These are phyloP conservation scores for Miichthys miiuy DNA, from an alignment of 2,797 vertebrate genomes.

Conservation along the genomic window DNA sequence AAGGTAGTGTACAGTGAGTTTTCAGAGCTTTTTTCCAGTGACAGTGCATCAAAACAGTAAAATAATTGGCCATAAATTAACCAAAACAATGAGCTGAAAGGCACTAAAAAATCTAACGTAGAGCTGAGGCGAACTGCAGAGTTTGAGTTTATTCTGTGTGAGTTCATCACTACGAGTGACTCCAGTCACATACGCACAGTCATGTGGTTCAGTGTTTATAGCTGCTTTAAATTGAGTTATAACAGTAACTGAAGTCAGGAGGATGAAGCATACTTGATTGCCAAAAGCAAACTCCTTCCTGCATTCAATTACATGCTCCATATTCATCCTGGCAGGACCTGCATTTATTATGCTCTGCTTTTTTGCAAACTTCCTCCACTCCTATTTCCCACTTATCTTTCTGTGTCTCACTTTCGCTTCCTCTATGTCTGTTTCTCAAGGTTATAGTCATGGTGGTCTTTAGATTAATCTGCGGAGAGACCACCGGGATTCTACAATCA, in stretches of 20 bases:
- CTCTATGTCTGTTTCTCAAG: conserved; percentile 43
- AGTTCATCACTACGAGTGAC: background rate
- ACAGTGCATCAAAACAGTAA: background rate
- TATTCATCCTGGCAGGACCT: conserved; percentile 38
- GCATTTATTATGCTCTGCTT: conserved; percentile 10
- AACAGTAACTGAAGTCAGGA: background rate
- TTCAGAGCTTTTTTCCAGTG: background rate
- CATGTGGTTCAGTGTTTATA: background rate
- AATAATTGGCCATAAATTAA: background rate
- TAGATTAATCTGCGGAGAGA: conserved; percentile 35
- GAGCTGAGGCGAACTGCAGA: background rate
- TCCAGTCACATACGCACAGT: background rate
- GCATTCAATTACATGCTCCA: conserved; percentile 41
- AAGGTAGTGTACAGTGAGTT: background rate
- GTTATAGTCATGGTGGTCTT: conserved; percentile 55
- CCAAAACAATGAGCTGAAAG: background rate
- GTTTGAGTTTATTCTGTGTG: background rate
- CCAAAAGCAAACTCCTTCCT: conserved; percentile 16
- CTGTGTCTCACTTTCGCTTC: conserved; percentile 6
- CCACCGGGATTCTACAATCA: conserved; percentile 26
- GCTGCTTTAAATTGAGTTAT: conserved; percentile 10
- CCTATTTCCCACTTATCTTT: conserved; percentile 11
- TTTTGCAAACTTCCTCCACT: conserved; percentile 28
- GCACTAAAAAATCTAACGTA: background rate
- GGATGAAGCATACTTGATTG: background rate